Evolutionary conservation across 2,888 invertebrate species (phyloP), one percentile per base, ranked within the genome.

Genomic region (Drosophila mercatorum): DNA sequence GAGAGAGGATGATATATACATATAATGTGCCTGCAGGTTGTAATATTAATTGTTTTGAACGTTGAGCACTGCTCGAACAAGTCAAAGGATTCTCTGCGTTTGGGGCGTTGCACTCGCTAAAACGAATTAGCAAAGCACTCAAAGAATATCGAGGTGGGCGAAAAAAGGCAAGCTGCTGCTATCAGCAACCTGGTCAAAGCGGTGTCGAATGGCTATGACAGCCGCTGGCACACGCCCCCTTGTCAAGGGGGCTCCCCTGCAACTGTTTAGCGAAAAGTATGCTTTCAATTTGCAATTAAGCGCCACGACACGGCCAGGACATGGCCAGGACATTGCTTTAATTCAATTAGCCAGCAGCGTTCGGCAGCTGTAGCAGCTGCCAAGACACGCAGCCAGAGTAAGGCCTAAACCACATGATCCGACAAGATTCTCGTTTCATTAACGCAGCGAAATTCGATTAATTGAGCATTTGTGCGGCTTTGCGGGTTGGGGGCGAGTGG

Each of bases 21-120:
- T 68, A 80, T 84, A 88, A 89, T 88, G 77, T 88, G 88, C 85
- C 85, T 86, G 85, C 83, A 88, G 85, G 88, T 89, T 78, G 85
- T 88, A 80, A 88, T 86, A 76, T 86, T 86, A 86, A 86, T 86
- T 86, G 85, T 86, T 86, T 85, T 86, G 73, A 80, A 63, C 72
- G 63, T 78, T 76, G 71, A 77, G 78, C 72, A 69, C 61, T 78
- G 70, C 69, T 59, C 51, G 49, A 58, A 61, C 53, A 11, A 53
- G 78, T 74, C 62, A 89, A 85, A 80, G 77, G 81, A 64, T 80
- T 72, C 63, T 63, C 34, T 26, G 65, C 22, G 22, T 22, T 22
- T 22, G 22, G 22, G 22, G 22, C 22, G 22, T 22, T 22, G 22
- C 53, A 63, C 26, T 52, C 41, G 17, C 14, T 38, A 28, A 51